A percentile compares a stretch with the other conserved stretches of the same genome.
Conservation (phyloP, 2,888 invertebrate genomes). For the Macrophya annulata region DNA sequence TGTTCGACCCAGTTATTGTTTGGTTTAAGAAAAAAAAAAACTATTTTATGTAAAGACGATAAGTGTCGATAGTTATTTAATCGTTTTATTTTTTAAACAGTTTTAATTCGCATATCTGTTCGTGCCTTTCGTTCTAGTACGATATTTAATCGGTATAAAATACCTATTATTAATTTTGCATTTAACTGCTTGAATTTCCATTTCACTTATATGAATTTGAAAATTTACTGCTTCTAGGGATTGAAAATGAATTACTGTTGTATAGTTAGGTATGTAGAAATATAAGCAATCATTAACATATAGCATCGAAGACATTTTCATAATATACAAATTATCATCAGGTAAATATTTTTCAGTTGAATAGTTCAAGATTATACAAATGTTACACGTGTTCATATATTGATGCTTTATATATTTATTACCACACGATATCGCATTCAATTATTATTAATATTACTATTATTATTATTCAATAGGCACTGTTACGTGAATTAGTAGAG, state of each 20-base stretch:
- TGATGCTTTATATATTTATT: neutral
- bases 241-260: neutral
- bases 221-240: neutral
- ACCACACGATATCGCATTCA: neutral
- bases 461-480: neutral
- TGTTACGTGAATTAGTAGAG: neutral
- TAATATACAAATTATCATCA: neutral
- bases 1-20: neutral
- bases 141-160: neutral
- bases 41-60: neutral
- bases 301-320: neutral
- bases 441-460: neutral
- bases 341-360: neutral
- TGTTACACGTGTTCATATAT: constrained; percentile 3
- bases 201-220: neutral
- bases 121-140: constrained; percentile 9
- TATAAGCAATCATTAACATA: neutral
- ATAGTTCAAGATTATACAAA: neutral
- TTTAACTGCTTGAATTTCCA: neutral
- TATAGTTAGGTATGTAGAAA: neutral
- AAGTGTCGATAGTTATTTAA: neutral
- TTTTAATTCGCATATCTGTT: neutral
- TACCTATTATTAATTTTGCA: neutral
- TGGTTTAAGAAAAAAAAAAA: neutral
- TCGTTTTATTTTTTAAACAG: neutral